phyloP scores from a whole-genome alignment of 35 echinoderm and acorn worm species.

The Acanthaster planci region DNA sequence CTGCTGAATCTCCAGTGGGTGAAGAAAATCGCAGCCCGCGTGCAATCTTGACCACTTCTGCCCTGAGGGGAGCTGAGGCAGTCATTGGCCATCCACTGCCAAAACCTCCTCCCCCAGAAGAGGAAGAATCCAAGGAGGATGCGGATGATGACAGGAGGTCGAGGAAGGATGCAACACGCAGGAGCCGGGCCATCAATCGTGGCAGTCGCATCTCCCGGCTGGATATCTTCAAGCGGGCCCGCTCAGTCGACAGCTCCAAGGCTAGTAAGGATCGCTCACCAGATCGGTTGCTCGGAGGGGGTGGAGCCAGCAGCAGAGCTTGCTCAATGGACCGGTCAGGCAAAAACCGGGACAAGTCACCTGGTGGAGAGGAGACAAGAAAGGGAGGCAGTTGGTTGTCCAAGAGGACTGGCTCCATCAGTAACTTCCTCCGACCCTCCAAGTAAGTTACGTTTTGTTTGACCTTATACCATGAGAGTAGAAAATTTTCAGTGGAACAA shows the following conservation, averaged over 20 bases:
- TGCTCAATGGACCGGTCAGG: conserved; percentile 58
- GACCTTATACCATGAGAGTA: neutral
- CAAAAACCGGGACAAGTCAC: conserved; percentile 65
- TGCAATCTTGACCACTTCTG: conserved; percentile 71
- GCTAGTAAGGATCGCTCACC: conserved; percentile 72
- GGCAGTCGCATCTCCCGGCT: conserved; percentile 69
- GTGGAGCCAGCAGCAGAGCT: conserved; percentile 50
- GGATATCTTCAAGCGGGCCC: conserved; percentile 72
- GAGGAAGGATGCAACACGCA: conserved; percentile 67
- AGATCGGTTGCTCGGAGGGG: conserved; percentile 42
- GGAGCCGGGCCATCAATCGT: conserved; percentile 68
- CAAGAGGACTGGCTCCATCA: conserved; percentile 72
- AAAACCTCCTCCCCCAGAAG: conserved; percentile 44
- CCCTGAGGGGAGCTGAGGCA: conserved; percentile 74
- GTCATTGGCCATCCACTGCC: conserved; percentile 75
- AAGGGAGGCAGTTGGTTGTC: conserved; percentile 46
- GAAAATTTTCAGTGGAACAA: neutral
- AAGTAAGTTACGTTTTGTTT: conserved; percentile 57
- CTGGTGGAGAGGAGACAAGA: conserved; percentile 38
- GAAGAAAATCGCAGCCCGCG: conserved; percentile 50
- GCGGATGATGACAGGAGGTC: conserved; percentile 71
- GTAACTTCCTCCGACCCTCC: conserved; percentile 72
- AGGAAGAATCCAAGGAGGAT: conserved; percentile 56
- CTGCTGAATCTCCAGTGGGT: conserved; percentile 35
- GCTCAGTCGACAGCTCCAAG: conserved; percentile 77